A percentile compares a stretch with the other conserved stretches of the same genome.
Conservation (phyloP, 2,888 invertebrate species). For the Trachelus tabidus region DNA sequence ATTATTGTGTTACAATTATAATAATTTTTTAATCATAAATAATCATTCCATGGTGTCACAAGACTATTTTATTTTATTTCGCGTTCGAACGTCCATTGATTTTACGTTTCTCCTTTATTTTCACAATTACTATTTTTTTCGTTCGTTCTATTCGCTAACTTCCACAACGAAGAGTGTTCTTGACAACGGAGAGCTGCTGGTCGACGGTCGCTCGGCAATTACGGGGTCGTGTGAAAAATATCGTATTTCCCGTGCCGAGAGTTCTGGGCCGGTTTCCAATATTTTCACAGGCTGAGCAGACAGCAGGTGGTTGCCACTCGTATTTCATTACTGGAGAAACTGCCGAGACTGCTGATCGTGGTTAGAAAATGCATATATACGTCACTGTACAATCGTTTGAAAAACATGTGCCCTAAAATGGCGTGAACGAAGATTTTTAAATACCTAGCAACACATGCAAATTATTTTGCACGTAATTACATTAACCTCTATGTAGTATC, state of each 20-base stretch:
- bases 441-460: not conserved
- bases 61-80: too few species aligned
- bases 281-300: constrained; percentile 13
- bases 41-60: too few species aligned
- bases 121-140: not conserved
- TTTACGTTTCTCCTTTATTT: not conserved
- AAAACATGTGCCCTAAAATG: not conserved
- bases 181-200: constrained; percentile 4
- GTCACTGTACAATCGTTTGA: not conserved
- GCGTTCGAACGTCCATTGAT: not conserved
- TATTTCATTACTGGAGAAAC: constrained; percentile 15
- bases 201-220: constrained; percentile 14
- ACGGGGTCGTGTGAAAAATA: constrained; percentile 19
- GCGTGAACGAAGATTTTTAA: not conserved
- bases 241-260: constrained; percentile 14
- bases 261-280: not conserved
- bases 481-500: not conserved
- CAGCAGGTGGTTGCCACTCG: constrained; percentile 19
- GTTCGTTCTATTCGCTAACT: not conserved
- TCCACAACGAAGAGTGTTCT: constrained; percentile 3
- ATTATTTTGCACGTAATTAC: not conserved
- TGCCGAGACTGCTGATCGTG: not conserved
- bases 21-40: too few species aligned
- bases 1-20: too few species aligned
- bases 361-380: not conserved